These are phyloP conservation scores for Chionodraco myersi DNA, from an alignment of 2,113 vertebrate species.

Conservation along the genomic window DNA sequence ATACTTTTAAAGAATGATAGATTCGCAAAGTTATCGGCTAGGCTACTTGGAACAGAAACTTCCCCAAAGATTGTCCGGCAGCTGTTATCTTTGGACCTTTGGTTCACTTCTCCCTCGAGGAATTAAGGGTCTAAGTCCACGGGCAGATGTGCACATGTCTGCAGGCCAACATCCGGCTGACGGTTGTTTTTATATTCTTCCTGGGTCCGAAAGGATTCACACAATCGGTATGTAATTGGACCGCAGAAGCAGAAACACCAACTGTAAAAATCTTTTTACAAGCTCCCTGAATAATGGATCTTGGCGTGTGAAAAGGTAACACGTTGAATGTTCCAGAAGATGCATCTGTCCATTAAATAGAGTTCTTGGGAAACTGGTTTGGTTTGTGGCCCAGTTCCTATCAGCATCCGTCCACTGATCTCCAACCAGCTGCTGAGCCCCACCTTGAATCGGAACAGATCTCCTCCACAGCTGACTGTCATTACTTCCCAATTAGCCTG, in stretches of 20 bases:
- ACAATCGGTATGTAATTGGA: not conserved
- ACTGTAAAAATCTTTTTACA: constrained; percentile 10
- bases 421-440: constrained; percentile 16
- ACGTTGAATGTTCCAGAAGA: not conserved
- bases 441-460: not conserved
- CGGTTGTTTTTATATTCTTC: constrained; percentile 17
- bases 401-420: not conserved
- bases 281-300: constrained; percentile 5
- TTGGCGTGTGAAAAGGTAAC: not conserved
- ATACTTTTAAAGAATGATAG: no score
- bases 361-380: constrained; percentile 16
- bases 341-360: constrained; percentile 19
- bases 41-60: no score
- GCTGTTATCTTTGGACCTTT: constrained; percentile 22
- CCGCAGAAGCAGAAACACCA: not conserved
- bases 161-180: constrained; percentile 4
- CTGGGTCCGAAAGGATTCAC: constrained; percentile 1
- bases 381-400: constrained; percentile 21
- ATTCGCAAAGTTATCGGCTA: no score
- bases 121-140: not conserved
- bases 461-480: constrained; percentile 46
- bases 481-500: constrained; percentile 46
- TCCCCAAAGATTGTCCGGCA: constrained; percentile 7
- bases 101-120: constrained; percentile 5
- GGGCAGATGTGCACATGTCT: constrained; percentile 11